Conservation (phyloP, 1,140 invertebrate species). For the Stegodyphus mimosarum region DNA sequence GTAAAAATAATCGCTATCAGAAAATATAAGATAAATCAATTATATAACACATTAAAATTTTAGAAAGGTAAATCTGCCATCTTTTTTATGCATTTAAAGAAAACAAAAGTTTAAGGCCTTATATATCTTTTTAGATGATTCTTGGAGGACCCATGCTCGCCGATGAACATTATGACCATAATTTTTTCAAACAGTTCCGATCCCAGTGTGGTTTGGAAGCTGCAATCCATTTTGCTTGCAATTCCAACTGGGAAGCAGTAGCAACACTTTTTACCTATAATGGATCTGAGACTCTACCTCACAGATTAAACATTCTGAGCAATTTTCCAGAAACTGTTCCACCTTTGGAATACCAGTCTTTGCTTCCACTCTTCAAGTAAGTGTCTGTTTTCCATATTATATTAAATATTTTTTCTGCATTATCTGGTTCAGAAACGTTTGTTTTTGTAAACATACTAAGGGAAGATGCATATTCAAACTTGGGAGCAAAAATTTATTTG, state of each 20-base stretch:
- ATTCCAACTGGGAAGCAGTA: constrained; percentile 73
- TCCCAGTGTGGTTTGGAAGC: constrained; percentile 72
- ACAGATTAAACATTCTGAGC: constrained; percentile 77
- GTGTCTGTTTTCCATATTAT: neutral
- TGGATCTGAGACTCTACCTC: constrained; percentile 73
- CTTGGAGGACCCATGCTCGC: constrained; percentile 69
- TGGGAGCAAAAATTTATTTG: neutral
- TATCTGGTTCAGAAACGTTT: constrained; percentile 15
- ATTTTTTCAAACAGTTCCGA: constrained; percentile 74
- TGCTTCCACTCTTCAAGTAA: constrained; percentile 59
- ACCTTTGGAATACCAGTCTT: constrained; percentile 75
- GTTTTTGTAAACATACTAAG: neutral
- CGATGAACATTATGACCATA: constrained; percentile 71
- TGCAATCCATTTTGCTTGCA: constrained; percentile 75
- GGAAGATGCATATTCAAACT: no score
- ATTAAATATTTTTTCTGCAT: neutral
- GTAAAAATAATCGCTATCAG: no score
- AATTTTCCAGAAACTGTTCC: constrained; percentile 82
- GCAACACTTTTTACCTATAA: constrained; percentile 79
- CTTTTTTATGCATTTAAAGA: no score
- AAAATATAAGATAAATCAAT: no score
- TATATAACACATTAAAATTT: no score
- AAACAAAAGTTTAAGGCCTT: no score
- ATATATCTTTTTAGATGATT: constrained; percentile 65
- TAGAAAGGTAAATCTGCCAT: no score